These are phyloP conservation scores for Camptogramma bilineatum DNA, from an alignment of 2,888 invertebrate genomes.

Conservation along the genomic window DNA sequence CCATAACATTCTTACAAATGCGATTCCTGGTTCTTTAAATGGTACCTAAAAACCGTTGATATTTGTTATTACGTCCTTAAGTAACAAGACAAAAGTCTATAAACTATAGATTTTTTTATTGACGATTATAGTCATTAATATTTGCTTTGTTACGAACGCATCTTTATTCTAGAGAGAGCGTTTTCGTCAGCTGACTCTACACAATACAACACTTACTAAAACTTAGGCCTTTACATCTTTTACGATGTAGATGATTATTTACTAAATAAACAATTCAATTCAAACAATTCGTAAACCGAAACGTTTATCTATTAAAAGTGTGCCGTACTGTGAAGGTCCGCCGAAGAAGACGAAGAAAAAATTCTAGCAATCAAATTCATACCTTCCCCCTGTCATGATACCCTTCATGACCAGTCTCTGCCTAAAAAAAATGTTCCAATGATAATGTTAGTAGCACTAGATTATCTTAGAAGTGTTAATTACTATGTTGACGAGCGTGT, in stretches of 20 bases:
- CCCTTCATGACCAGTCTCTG: constrained; percentile 74
- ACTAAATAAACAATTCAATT: background rate
- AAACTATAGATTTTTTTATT: no score
- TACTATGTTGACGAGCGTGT: constrained; percentile 17
- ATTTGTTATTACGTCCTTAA: no score
- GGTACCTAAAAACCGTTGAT: no score
- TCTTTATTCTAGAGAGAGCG: background rate
- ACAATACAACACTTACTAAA: background rate
- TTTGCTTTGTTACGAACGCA: constrained; percentile 10
- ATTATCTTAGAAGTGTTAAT: constrained; percentile 35
- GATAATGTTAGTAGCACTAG: constrained; percentile 48
- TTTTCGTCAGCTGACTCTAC: background rate
- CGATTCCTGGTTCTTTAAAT: no score
- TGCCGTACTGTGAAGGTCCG: background rate
- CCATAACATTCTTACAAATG: no score
- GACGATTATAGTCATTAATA: background rate
- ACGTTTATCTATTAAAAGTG: background rate
- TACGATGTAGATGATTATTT: no score
- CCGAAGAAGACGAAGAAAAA: constrained; percentile 40
- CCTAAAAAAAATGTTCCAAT: constrained; percentile 74
- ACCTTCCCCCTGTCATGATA: constrained; percentile 80
- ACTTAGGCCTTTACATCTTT: no score
- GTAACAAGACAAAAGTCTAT: no score
- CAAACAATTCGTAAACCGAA: background rate
- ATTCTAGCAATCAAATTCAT: constrained; percentile 57